Conservation (phyloP, 2,113 vertebrate species). For the Epinephelus lanceolatus region DNA sequence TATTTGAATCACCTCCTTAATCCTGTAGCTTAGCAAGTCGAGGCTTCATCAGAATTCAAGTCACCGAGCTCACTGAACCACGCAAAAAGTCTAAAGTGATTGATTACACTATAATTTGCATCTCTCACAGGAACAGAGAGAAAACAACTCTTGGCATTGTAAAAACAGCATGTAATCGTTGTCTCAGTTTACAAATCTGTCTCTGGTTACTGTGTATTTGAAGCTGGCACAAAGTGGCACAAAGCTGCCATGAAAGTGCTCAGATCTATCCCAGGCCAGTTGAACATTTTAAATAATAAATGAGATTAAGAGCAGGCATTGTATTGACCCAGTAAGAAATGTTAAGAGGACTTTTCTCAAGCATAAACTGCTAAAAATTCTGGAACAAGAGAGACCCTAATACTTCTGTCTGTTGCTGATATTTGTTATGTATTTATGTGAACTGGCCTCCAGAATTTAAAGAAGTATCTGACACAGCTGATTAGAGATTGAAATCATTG, state of each 20-base stretch:
- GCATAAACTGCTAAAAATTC: neutral
- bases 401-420: neutral
- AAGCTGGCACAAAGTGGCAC: too few species aligned
- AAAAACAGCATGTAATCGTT: neutral
- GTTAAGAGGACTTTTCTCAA: neutral
- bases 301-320: conserved; percentile 2
- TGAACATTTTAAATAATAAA: conserved; percentile 11
- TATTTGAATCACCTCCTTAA: conserved; percentile 29
- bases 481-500: too few species aligned
- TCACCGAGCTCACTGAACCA: neutral
- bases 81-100: conserved; percentile 26
- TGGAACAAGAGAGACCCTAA: neutral
- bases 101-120: conserved; percentile 47
- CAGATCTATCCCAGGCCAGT: neutral
- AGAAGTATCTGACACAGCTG: neutral
- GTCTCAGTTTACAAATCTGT: conserved; percentile 31
- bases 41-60: conserved; percentile 41
- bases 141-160: conserved; percentile 5
- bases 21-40: conserved; percentile 19
- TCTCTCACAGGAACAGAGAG: neutral
- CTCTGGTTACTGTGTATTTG: neutral
- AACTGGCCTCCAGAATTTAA: neutral
- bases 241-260: neutral
- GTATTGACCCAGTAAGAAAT: neutral
- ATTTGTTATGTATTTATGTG: neutral